These are phyloP conservation scores for Aphodius granarius DNA, from an alignment of 2,888 invertebrate species.

Conservation along the genomic window DNA sequence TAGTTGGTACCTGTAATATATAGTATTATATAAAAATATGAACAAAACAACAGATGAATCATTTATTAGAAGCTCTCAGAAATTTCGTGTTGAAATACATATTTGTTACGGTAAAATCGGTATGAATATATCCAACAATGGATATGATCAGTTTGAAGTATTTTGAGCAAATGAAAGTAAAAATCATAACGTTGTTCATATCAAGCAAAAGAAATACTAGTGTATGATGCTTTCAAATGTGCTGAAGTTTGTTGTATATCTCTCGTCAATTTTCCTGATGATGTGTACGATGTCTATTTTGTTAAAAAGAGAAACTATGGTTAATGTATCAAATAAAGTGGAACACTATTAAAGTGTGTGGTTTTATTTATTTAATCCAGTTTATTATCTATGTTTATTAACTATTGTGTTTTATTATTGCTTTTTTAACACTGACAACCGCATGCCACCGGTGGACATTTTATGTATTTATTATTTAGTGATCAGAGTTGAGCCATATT, in stretches of 20 bases:
- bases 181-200: not conserved
- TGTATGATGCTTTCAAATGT: not conserved
- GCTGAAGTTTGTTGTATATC: not conserved
- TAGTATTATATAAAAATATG: conserved; percentile 22
- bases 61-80: not conserved
- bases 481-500: no score
- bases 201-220: not conserved
- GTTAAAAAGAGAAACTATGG: conserved; percentile 23
- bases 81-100: not conserved
- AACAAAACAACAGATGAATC: not conserved
- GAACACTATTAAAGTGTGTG: conserved; percentile 3
- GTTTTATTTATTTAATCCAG: not conserved
- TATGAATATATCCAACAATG: not conserved
- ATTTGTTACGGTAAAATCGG: no score
- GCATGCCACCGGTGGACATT: no score
- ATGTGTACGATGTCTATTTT: conserved; percentile 28
- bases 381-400: no score
- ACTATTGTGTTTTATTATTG: no score
- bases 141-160: not conserved
- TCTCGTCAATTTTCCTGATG: not conserved
- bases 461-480: no score
- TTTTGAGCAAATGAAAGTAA: not conserved
- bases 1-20: conserved; percentile 44
- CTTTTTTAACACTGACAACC: no score
- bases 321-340: conserved; percentile 27